Evolutionary conservation across 1,140 invertebrate genomes (phyloP), one percentile per base, ranked within the genome.

Genomic region (Octopus bimaculoides): DNA sequence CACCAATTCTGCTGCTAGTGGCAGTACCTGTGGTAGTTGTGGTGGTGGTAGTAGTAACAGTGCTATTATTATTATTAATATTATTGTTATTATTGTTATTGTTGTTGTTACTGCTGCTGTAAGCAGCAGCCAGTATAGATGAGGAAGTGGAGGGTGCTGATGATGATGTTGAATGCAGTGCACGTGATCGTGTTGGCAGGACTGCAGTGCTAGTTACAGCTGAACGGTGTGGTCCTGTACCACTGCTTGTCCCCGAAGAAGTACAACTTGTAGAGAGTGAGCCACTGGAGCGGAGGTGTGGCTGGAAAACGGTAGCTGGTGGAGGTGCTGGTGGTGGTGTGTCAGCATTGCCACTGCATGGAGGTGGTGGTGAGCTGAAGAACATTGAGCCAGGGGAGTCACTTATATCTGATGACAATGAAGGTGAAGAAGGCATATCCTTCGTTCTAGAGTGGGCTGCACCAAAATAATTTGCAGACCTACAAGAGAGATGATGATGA

Each of bases 21-120:
- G 26, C 26, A 41, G 26, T 41, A 41, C 26, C 26, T 41, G 26
- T 41, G 26, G 26, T 41, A 41, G 26, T 41, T 41, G 26, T 41
- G 26, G 26, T 41, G 26, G 26, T 41, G 26, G 26, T 41, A 41
- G 26, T 41, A 41, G 26, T 41, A 41, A 41, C 26, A 41, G 26
- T 41, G 26, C 26, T 41, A 41, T 41, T 41, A 41, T 41, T 41
- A 41, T 41, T 41, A 20, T 14, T 71, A 17, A 6, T 10, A 20
- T 71, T 71, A 71, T 71, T 71, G 66, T 71, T 71, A 71, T 71
- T 71, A 14, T 71, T 71, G 14, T 20, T 71, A 17, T 71, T 71
- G 14, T 71, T 71, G 66, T 71, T 71, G 26, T 71, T 71, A 20
- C 26, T 71, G 66, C 66, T 71, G 26, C 26, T 14, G 26, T 71